phyloP scores from a whole-genome alignment of 2,797 vertebrate genomes.

The Adelosebastes latens region DNA sequence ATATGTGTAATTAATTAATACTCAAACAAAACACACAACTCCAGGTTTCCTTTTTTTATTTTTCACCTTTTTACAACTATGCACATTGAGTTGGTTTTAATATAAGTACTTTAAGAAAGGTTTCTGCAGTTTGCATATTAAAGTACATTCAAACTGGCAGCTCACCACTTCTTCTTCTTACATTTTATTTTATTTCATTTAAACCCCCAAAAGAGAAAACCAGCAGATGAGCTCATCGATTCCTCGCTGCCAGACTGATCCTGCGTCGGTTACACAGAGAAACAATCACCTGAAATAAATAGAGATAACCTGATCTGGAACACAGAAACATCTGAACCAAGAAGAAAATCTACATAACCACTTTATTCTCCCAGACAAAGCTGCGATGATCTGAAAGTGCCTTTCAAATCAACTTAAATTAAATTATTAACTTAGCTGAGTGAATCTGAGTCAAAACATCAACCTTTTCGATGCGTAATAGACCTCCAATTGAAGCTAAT shows the following conservation, averaged over 20 bases:
- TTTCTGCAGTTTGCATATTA: conserved; percentile 24
- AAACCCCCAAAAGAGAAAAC: not conserved
- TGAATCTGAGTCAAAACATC: not conserved
- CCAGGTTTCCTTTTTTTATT: conserved; percentile 27
- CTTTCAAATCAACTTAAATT: not conserved
- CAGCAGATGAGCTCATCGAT: not conserved
- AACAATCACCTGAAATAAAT: not conserved
- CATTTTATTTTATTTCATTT: not conserved
- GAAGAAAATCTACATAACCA: not conserved
- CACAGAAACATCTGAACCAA: not conserved
- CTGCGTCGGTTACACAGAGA: not conserved
- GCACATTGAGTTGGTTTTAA: conserved; percentile 16
- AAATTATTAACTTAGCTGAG: not conserved
- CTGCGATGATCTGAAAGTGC: not conserved
- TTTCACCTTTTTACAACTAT: conserved; percentile 31
- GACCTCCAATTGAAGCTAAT: not conserved
- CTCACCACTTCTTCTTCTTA: not conserved
- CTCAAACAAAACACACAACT: not conserved
- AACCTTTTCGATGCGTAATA: not conserved
- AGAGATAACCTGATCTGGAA: not conserved
- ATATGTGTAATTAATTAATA: not conserved
- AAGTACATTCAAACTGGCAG: conserved; percentile 25
- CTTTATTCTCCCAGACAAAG: not conserved
- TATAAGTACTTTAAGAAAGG: not conserved
- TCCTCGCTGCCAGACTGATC: conserved; percentile 5